Conservation (phyloP, 2,888 invertebrate species). For the Apocheima hispidaria region DNA sequence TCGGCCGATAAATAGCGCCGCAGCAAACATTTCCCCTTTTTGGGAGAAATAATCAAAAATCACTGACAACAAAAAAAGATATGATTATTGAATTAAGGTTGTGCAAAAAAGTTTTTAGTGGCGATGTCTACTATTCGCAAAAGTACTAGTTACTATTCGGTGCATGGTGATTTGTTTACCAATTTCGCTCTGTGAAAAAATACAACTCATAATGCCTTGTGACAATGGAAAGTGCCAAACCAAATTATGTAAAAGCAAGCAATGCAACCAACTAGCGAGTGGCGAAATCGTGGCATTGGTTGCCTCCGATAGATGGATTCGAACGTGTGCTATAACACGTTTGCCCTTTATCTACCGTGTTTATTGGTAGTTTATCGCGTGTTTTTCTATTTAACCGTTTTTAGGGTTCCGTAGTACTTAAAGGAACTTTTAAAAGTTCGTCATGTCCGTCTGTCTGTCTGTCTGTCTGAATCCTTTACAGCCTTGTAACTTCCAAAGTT, state of each 20-base stretch:
- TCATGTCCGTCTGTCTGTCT: too few relatives aligned
- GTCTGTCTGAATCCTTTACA: too few relatives aligned
- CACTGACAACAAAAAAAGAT: too few relatives aligned
- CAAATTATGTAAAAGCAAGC: conserved; percentile 21
- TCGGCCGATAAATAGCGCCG: too few relatives aligned
- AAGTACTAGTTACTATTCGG: not conserved
- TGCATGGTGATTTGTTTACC: not conserved
- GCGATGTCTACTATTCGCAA: too few relatives aligned
- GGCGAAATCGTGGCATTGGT: conserved; percentile 23
- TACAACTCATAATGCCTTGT: not conserved
- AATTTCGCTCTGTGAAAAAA: not conserved
- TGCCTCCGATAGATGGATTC: conserved; percentile 9
- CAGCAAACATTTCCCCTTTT: too few relatives aligned
- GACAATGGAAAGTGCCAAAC: conserved; percentile 18
- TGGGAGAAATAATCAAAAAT: too few relatives aligned
- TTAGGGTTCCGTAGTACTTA: too few relatives aligned
- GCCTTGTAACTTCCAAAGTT: too few relatives aligned
- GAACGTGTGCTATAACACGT: conserved; percentile 27
- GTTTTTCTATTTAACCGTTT: conserved; percentile 14
- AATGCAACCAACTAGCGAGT: not conserved
- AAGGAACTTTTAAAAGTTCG: too few relatives aligned
- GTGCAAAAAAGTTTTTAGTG: too few relatives aligned
- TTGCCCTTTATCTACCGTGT: conserved; percentile 12
- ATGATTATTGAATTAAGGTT: too few relatives aligned
- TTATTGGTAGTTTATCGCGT: conserved; percentile 17